Conservation (phyloP, 2,113 vertebrate genomes). For the Onychorhynchus coronatus region DNA sequence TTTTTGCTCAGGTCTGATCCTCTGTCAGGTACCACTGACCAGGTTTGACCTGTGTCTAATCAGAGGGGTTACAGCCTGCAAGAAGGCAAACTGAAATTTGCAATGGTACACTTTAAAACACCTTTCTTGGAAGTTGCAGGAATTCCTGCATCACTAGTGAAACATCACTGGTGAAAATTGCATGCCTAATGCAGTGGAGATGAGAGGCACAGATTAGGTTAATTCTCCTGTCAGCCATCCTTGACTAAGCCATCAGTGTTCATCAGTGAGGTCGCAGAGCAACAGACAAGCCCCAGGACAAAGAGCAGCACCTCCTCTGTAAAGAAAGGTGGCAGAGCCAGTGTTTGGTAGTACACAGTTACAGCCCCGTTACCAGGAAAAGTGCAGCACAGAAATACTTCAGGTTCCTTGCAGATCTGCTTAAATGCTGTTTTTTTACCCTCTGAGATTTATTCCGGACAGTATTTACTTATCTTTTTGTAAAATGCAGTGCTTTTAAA, state of each 20-base stretch:
- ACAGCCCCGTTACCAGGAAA: not conserved
- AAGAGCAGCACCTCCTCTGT: not conserved
- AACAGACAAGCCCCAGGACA: not conserved
- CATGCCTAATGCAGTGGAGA: not conserved
- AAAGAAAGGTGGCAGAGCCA: not conserved
- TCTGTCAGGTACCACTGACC: accelerated
- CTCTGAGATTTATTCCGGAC: not conserved
- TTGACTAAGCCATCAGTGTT: not conserved
- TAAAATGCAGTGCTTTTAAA: not conserved
- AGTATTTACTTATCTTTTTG: not conserved
- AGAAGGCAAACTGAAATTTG: not conserved
- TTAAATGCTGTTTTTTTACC: not conserved
- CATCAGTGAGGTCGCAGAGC: not conserved
- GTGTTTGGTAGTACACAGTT: not conserved
- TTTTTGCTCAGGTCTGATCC: not conserved
- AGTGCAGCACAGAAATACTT: not conserved
- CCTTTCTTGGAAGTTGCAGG: not conserved
- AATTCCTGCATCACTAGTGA: not conserved
- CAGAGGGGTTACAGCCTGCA: not conserved
- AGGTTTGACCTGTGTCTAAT: accelerated
- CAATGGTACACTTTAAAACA: not conserved
- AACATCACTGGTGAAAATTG: not conserved
- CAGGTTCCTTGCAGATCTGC: not conserved
- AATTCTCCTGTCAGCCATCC: not conserved
- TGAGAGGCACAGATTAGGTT: not conserved